Evolutionary conservation across 1,140 invertebrate species (phyloP), one percentile per base, ranked within the genome.

Genomic region (Ylistrum balloti): DNA sequence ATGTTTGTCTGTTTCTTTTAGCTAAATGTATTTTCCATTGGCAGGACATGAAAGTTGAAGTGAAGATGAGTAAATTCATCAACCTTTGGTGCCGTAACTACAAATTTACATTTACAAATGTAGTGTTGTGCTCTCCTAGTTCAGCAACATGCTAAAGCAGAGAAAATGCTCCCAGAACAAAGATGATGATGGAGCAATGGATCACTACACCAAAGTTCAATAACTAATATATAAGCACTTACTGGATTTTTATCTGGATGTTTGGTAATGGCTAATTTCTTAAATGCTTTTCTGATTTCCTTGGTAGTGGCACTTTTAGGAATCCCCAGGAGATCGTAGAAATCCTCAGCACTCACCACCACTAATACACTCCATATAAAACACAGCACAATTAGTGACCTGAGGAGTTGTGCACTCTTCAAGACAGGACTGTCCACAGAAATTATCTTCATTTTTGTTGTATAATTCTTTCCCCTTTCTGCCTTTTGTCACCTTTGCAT

Each of bases 211-310:
- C 9, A 45, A 88, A 28, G 22, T 9, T 56, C 45, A 88, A 48
- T 22, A 33, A n/a, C 13, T 11, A 33, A 33, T 7, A 33, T 48
- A 17, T 48, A 48, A 86, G 45, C 17, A 86, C 91, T 96, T 97
- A 98, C 98, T 91, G 96, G 96, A 96, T 98, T 98, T 97, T 98
- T 98, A 96, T 98, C 98, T 33, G 98, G 98, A 97, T 98, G 98
- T 91, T 97, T 96, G 92, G 97, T 97, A 3, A 98, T 97, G 3
- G 98, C 98, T 35, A 98, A 94, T 95, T 97, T 98, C 96, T 98
- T 98, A 95, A 98, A 98, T 33, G 98, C 98, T 96, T 97, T 97
- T 92, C 98, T 96, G 89, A 98, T 98, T 95, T 98, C 98, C 95
- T 97, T 97, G 88, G 97, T 97, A 91, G 97, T 97, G 0, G 98